Evolutionary conservation across 2,113 vertebrate species (phyloP).

Genomic region (Syrmaticus mikado): DNA sequence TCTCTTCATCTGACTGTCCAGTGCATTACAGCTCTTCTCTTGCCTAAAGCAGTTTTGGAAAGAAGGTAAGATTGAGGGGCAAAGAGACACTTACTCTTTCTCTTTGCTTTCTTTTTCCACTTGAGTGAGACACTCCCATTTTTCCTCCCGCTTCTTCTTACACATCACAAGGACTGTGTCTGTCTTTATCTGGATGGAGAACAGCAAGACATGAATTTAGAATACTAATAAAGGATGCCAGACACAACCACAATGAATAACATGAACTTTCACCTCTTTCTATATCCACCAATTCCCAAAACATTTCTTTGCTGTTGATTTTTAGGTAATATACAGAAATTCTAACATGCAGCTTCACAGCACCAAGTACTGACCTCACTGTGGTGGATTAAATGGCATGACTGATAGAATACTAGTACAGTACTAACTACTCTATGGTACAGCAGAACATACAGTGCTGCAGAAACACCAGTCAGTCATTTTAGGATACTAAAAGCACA

Average conservation of each 20-base stretch:
- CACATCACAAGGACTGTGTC: slow-evolving; percentile 93
- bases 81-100: slow-evolving; percentile 88
- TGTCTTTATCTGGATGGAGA: slow-evolving; percentile 87
- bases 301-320: not conserved
- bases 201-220: not conserved
- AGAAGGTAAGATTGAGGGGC: not conserved
- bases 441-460: not conserved
- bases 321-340: not conserved
- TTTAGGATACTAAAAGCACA: not conserved
- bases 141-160: slow-evolving; percentile 88
- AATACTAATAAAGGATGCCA: not conserved
- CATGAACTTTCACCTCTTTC: not conserved
- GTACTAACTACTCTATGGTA: not conserved
- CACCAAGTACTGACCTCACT: not conserved
- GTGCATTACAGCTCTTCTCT: not conserved
- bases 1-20: not conserved
- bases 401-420: not conserved
- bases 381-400: not conserved
- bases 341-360: accelerated
- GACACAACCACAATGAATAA: not conserved
- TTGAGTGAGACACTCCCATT: slow-evolving; percentile 95
- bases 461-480: not conserved
- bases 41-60: not conserved
- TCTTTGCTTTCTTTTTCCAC: slow-evolving; percentile 94
- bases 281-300: not conserved